A percentile compares a stretch with the other conserved stretches of the same genome.
phyloP scores from a whole-genome alignment of 2,888 invertebrate genomes.

The Orthonevra nobilis region DNA sequence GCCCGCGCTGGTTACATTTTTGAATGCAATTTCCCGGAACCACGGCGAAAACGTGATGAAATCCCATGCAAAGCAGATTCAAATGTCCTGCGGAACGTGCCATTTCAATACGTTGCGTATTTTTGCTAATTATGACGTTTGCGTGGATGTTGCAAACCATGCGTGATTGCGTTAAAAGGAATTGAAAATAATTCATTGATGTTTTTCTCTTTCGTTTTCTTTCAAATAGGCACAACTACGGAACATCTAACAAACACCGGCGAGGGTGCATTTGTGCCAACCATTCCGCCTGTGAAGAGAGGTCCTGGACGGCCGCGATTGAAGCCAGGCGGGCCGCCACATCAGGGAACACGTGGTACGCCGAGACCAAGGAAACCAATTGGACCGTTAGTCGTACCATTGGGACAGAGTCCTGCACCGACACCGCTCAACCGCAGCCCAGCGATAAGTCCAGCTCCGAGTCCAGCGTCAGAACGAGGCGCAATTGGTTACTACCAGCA shows the following conservation, averaged over 20 bases:
- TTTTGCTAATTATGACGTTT: conserved; percentile 61
- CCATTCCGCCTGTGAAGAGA: conserved; percentile 80
- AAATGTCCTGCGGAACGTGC: conserved; percentile 57
- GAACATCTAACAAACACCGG: conserved; percentile 66
- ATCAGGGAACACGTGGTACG: conserved; percentile 83
- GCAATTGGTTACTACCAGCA: conserved; percentile 63
- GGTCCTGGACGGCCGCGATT: conserved; percentile 86
- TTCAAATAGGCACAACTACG: conserved; percentile 46
- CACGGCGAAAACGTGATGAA: conserved; percentile 48
- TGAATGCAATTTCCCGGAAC: conserved; percentile 72
- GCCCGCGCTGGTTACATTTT: conserved; percentile 65
- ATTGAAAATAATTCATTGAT: conserved; percentile 11
- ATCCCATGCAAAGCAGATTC: conserved; percentile 65
- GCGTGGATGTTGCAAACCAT: conserved; percentile 26
- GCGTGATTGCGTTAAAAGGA: conserved; percentile 43
- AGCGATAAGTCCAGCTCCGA: conserved; percentile 78
- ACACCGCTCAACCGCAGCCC: conserved; percentile 78
- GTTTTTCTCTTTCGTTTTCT: conserved; percentile 9
- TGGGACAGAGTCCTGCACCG: conserved; percentile 78
- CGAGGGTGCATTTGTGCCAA: conserved; percentile 71
- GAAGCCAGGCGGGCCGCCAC: conserved; percentile 84
- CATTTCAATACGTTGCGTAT: conserved; percentile 39
- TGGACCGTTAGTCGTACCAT: conserved; percentile 78
- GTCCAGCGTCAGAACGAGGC: conserved; percentile 75
- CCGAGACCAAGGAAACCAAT: conserved; percentile 82